Evolutionary conservation across 53 echinoderm and acorn worm genomes (phyloP), one percentile per base, ranked within the genome.

Genomic region (Stichopus horrens): DNA sequence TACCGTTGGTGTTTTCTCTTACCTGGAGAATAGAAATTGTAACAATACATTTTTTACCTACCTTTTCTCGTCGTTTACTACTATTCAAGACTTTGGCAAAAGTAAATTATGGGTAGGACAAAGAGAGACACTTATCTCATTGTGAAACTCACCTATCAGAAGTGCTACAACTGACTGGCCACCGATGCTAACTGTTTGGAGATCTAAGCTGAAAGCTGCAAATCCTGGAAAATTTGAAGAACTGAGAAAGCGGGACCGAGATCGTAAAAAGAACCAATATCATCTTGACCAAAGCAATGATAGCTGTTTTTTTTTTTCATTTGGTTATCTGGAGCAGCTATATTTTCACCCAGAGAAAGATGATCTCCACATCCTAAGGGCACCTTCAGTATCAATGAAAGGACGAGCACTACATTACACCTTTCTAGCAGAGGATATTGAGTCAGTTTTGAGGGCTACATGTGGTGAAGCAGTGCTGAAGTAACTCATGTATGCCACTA

Each of bases 321-420:
- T 4, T 77, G 77, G 77, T 52, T 52, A 77, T 5, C 77, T 77
- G 77, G 7, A 77, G 23, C 77, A 77, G 5, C 6, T 77, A 4
- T 77, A 77, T 9, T 23, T 52, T 52, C 77, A 77, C 9, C 77
- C 77, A 77, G 5, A 7, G 52, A 77, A 52, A 77, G 77, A 77
- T 77, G 77, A 23, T 21, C 77, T 77, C 7, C 77, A 77, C 77
- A 21, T 77, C 77, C 77, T 77, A 52, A 77, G 22, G 4, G 77
- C 77, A 77, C 5, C 77, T 4, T 77, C 77, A 77, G 77, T 77
- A 52, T 5, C 77, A 77, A 77, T 77, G 77, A 77, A 77, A 77
- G 77, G 77, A 52, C 23, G 77, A 21, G 22, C 77, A 18, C 16
- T 75, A 21, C 10, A 75, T 21, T 75, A 13, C 76, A 75, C 10